Base-by-base conservation (phyloP, 1,140 invertebrate genomes). In the Conus betulinus region DNA sequence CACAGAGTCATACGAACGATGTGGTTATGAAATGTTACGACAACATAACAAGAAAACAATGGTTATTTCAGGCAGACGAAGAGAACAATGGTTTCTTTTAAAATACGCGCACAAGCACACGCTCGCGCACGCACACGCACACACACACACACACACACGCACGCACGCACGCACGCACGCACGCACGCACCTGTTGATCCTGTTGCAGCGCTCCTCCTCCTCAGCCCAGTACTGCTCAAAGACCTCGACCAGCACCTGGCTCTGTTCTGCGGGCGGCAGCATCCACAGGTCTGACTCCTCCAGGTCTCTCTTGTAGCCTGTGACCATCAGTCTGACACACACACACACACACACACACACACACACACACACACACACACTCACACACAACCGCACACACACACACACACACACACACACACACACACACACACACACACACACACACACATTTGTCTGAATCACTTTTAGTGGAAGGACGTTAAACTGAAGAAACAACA, bases 361-460 rank as follows among this genome's bases (percentile, higher is more conserved):
- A 52, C 78, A 79, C 78, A 52, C 78, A 6, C 78, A n/a, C 78
- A 51, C 78, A 79, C 52, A 83, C 81, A 83, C 81, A 57, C 81
- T 57, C 51, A 20, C 8, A 55, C 51, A 53, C 81, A 53, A n/a
- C n/a, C n/a, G n/a, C 81, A 83, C 81, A 55, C 78, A 79, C 78
- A 39, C 78, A 79, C 78, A 79, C 78, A 79, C 78, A 79, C 78
- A 51, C 78, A 79, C 78, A 79, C 78, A 51, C 78, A 52, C 78
- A 79, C 78, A 52, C 78, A 6, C 78, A n/a, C 78, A 51, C 78
- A 79, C 52, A 83, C 81, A 83, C 81, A 57, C 81, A 83, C 51
- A 20, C 8, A 55, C 51, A 53, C 81, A 83, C 81, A 83, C 81
- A 83, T n/a, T n/a, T n/a, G n/a, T n/a, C n/a, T n/a, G n/a, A n/a